phyloP scores from a whole-genome alignment of 2,888 invertebrate species.

The Microdon myrmicae region DNA sequence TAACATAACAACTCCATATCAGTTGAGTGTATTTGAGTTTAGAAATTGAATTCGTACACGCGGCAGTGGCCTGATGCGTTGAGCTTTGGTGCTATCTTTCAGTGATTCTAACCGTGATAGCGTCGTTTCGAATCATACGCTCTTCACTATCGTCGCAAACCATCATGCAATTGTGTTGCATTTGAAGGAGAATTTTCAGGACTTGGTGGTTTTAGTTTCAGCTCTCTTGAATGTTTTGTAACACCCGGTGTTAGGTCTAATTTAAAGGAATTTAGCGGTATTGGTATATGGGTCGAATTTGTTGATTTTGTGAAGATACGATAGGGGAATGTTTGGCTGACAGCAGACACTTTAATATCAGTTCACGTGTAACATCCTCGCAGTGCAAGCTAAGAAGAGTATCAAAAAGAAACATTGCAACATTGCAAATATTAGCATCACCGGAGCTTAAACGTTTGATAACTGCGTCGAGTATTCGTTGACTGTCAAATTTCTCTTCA shows the following conservation, averaged over 20 bases:
- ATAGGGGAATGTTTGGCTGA: constrained; percentile 80
- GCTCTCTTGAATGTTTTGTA: constrained; percentile 63
- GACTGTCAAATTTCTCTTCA: constrained; percentile 85
- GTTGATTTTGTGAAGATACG: constrained; percentile 77
- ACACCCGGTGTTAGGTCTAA: constrained; percentile 76
- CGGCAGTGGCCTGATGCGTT: no score
- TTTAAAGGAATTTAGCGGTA: constrained; percentile 79
- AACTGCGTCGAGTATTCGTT: constrained; percentile 83
- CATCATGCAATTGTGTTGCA: constrained; percentile 55
- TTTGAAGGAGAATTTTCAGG: constrained; percentile 20
- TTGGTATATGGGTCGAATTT: constrained; percentile 79
- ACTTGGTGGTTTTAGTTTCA: constrained; percentile 58
- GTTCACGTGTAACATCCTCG: constrained; percentile 94
- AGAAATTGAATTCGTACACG: no score
- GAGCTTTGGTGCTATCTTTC: no score
- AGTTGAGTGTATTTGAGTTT: no score
- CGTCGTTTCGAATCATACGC: no score
- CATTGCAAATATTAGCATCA: constrained; percentile 84
- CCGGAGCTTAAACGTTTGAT: constrained; percentile 80
- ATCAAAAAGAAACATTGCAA: constrained; percentile 89
- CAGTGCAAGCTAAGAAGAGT: constrained; percentile 91
- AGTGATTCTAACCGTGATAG: no score
- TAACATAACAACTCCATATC: no score
- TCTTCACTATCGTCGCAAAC: no score
- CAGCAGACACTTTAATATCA: constrained; percentile 85